These are phyloP conservation scores for Pseudonaja textilis DNA, from an alignment of 2,113 vertebrate genomes.

Conservation along the genomic window DNA sequence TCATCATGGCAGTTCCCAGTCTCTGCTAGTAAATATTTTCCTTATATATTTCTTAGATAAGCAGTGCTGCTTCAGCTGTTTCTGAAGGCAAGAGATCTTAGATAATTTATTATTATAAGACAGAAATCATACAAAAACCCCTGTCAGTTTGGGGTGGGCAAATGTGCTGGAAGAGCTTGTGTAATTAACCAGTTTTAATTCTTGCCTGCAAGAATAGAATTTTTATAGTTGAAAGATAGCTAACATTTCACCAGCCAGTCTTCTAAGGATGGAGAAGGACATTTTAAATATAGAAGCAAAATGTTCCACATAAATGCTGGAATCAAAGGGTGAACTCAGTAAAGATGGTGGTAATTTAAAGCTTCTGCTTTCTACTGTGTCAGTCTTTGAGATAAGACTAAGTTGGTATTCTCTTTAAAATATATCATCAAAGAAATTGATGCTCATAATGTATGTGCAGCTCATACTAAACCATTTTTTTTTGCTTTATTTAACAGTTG, in stretches of 20 bases:
- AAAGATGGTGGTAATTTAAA: background rate
- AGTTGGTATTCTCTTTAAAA: background rate
- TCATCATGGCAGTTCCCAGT: too few relatives aligned
- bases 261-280: background rate
- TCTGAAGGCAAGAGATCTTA: background rate
- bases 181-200: background rate
- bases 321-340: background rate
- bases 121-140: background rate
- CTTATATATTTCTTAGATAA: background rate
- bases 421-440: background rate
- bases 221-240: background rate
- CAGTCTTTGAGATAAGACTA: background rate
- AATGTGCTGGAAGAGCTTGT: background rate
- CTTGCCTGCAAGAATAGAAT: background rate
- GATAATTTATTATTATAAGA: background rate
- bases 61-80: background rate
- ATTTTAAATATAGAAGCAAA: background rate
- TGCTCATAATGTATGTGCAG: background rate
- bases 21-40: background rate
- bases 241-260: background rate
- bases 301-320: background rate
- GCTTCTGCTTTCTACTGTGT: background rate
- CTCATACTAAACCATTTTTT: conserved; percentile 14
- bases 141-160: background rate
- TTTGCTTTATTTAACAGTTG: conserved; percentile 73